Evolutionary conservation across 2,113 vertebrate genomes (phyloP).

Genomic region (Orcinus orca): DNA sequence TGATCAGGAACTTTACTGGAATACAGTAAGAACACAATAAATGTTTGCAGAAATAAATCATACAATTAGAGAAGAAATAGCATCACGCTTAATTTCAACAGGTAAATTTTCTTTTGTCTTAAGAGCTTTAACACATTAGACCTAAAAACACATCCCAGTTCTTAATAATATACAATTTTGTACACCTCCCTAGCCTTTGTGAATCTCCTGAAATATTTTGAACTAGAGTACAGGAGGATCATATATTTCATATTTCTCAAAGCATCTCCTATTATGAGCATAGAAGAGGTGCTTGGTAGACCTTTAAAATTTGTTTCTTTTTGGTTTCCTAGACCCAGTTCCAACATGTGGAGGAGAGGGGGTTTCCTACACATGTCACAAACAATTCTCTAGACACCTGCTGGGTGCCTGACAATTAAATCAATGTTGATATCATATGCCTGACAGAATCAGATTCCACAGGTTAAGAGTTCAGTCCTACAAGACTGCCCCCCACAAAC

Average conservation of each 20-base stretch:
- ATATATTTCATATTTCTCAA: not conserved
- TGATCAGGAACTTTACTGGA: not conserved
- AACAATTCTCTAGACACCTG: not conserved
- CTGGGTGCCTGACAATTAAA: not conserved
- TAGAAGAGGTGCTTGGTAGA: not conserved
- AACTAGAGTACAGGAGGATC: not conserved
- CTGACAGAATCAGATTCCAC: not conserved
- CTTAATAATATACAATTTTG: not conserved
- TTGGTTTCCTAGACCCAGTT: not conserved
- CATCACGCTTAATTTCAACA: not conserved
- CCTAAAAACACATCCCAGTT: not conserved
- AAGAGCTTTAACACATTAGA: not conserved
- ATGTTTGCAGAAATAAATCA: not conserved
- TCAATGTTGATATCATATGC: not conserved
- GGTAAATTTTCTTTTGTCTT: not conserved
- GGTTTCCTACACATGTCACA: not conserved
- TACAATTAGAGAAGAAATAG: not conserved
- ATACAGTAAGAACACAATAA: not conserved
- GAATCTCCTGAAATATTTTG: not conserved
- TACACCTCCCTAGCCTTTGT: not conserved
- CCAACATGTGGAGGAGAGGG: not conserved
- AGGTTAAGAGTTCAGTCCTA: not conserved
- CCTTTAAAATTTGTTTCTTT: not conserved
- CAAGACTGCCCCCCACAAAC: not conserved
- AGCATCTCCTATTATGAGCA: not conserved